Percentiles rank a stretch among this genome's conserved stretches.
Evolutionary conservation across 1,140 invertebrate species (phyloP).

Genomic region (Harpegnathos saltator): DNA sequence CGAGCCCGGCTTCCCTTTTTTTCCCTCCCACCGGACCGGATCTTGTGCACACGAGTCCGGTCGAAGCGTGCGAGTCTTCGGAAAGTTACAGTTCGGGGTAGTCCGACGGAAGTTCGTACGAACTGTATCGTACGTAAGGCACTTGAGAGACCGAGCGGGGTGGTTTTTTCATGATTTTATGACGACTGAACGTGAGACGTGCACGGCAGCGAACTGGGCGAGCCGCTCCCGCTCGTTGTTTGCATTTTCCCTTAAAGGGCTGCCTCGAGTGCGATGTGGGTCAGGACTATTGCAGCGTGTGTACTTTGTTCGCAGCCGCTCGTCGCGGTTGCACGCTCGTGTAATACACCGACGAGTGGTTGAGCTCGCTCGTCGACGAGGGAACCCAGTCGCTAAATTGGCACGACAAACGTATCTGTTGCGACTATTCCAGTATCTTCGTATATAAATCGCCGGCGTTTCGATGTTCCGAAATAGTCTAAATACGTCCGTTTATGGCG

Average conservation of each 20-base stretch:
- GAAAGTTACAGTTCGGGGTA: conserved; percentile 19
- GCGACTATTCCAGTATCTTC: conserved; percentile 27
- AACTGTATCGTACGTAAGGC: neutral
- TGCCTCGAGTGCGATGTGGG: conserved; percentile 44
- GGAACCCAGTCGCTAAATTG: conserved; percentile 56
- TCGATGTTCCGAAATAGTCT: conserved; percentile 24
- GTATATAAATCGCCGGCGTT: conserved; percentile 24
- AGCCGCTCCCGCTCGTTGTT: conserved; percentile 31
- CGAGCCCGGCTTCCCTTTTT: conserved; percentile 11
- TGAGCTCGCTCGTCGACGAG: conserved; percentile 30
- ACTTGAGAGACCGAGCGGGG: conserved; percentile 8
- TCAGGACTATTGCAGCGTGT: conserved; percentile 49
- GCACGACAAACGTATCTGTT: conserved; percentile 49
- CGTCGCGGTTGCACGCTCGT: conserved; percentile 50
- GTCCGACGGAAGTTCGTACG: neutral
- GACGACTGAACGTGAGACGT: conserved; percentile 33
- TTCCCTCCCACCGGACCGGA: neutral
- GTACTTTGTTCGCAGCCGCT: conserved; percentile 54
- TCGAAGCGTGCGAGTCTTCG: neutral
- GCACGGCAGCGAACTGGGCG: conserved; percentile 14
- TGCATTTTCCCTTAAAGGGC: conserved; percentile 60
- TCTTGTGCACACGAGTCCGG: neutral
- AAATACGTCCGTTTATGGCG: neutral
- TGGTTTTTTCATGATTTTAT: conserved; percentile 48
- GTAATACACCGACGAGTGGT: conserved; percentile 58